Evolutionary conservation across 2,888 invertebrate genomes (phyloP).

Genomic region (Drosophila testacea): DNA sequence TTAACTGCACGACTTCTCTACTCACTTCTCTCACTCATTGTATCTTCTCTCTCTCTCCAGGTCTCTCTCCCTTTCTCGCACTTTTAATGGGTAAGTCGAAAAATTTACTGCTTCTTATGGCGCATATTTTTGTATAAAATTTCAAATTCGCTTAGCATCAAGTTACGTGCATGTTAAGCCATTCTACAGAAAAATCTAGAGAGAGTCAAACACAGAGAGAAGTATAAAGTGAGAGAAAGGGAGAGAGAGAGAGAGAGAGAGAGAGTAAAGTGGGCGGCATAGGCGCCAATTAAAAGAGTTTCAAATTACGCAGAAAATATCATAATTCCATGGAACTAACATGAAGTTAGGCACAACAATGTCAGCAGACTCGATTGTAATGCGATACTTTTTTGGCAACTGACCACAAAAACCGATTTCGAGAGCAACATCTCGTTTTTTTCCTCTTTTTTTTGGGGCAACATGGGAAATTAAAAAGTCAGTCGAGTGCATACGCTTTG

Average conservation of each 20-base stretch:
- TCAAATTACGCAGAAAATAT: conserved; percentile 77
- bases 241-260: conserved; percentile 1
- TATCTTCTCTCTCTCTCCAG: neutral
- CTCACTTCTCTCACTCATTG: conserved; percentile 5
- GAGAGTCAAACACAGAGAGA: neutral
- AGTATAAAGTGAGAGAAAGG: neutral
- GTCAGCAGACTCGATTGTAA: conserved; percentile 58
- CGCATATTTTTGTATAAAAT: conserved; percentile 75
- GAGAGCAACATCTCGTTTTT: conserved; percentile 4
- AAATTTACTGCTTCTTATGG: conserved; percentile 58
- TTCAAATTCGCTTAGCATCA: conserved; percentile 76
- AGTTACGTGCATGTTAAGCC: conserved; percentile 72
- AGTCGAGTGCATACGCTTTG: conserved; percentile 75
- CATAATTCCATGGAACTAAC: conserved; percentile 81
- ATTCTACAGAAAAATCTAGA: conserved; percentile 18
- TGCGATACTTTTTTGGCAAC: conserved; percentile 65
- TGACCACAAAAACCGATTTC: conserved; percentile 36
- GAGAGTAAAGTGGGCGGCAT: conserved; percentile 49
- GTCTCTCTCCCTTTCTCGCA: conserved; percentile 18
- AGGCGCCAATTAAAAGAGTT: conserved; percentile 80
- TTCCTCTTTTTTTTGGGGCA: neutral
- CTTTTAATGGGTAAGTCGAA: conserved; percentile 49
- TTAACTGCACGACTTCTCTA: conserved; percentile 42
- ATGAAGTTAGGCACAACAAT: conserved; percentile 59
- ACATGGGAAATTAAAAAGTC: conserved; percentile 53